Conservation (phyloP, 2,113 vertebrate species). For the Platycercus adscitus region DNA sequence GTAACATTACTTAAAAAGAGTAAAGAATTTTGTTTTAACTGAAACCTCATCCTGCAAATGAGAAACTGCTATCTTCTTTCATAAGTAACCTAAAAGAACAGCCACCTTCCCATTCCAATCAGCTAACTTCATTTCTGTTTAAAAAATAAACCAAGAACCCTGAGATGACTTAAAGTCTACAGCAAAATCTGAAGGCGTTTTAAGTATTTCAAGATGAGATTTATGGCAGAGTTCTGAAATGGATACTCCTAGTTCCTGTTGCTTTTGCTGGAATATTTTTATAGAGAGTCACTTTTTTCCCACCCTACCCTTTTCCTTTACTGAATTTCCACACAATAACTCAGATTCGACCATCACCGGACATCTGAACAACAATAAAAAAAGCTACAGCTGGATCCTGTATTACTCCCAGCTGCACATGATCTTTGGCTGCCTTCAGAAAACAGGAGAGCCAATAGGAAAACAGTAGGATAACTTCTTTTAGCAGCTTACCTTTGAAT, state of each 20-base stretch:
- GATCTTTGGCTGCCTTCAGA: constrained; percentile 28
- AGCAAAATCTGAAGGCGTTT: constrained; percentile 53
- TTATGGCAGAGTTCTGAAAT: constrained; percentile 54
- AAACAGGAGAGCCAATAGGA: not conserved
- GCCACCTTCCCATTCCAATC: not conserved
- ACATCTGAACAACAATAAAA: constrained; percentile 70
- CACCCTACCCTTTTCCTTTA: constrained; percentile 81
- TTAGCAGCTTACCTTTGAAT: constrained; percentile 9
- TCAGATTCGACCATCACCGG: constrained; percentile 70
- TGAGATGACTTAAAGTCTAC: constrained; percentile 9
- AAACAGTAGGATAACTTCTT: constrained; percentile 26
- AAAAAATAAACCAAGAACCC: constrained; percentile 33
- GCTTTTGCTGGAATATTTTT: constrained; percentile 74
- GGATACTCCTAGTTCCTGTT: constrained; percentile 75
- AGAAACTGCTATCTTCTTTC: not conserved
- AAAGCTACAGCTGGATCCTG: constrained; percentile 73
- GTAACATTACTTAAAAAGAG: not conserved
- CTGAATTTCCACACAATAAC: constrained; percentile 78
- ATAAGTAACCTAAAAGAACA: not conserved
- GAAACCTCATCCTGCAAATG: not conserved
- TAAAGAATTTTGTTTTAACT: not conserved
- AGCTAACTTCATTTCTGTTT: not conserved
- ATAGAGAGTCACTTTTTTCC: constrained; percentile 75
- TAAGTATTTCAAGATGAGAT: constrained; percentile 68
- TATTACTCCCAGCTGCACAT: constrained; percentile 69